Conservation (phyloP, 2,113 vertebrate genomes). For the Ceyx cyanopectus region DNA sequence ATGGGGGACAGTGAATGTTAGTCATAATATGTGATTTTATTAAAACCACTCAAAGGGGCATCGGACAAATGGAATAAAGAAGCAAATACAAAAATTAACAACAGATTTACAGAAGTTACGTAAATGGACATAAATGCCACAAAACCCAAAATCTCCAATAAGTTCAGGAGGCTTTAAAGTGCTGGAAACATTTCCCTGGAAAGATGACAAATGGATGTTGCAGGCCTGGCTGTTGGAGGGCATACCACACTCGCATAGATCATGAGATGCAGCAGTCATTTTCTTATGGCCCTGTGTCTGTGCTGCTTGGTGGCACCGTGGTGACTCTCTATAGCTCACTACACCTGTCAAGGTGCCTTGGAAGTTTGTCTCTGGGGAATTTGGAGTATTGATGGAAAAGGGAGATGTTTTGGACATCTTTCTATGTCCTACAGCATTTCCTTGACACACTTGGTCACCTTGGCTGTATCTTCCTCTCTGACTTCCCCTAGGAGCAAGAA, state of each 20-base stretch:
- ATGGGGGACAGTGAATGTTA: background rate
- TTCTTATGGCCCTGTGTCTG: background rate
- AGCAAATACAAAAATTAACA: conserved; percentile 60
- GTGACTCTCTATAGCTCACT: background rate
- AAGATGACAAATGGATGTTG: background rate
- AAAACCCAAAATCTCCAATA: conserved; percentile 14
- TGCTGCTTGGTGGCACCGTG: background rate
- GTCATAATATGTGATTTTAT: conserved; percentile 65
- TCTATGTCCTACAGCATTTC: background rate
- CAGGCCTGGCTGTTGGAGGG: conserved; percentile 18
- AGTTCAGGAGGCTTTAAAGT: conserved; percentile 30
- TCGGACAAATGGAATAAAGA: conserved; percentile 48
- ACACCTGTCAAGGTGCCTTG: background rate
- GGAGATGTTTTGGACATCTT: background rate
- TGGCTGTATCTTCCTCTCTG: background rate
- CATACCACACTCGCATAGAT: background rate
- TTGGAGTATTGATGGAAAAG: background rate
- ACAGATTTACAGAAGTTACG: conserved; percentile 61
- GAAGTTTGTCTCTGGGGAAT: background rate
- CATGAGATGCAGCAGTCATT: background rate
- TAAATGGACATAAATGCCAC: conserved; percentile 59
- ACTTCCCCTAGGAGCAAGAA: background rate
- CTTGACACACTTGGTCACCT: background rate
- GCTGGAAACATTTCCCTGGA: conserved; percentile 53
- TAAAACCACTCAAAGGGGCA: conserved; percentile 66